Base-by-base conservation (phyloP, 2,888 invertebrate species). In the Ecliptopera silaceata region DNA sequence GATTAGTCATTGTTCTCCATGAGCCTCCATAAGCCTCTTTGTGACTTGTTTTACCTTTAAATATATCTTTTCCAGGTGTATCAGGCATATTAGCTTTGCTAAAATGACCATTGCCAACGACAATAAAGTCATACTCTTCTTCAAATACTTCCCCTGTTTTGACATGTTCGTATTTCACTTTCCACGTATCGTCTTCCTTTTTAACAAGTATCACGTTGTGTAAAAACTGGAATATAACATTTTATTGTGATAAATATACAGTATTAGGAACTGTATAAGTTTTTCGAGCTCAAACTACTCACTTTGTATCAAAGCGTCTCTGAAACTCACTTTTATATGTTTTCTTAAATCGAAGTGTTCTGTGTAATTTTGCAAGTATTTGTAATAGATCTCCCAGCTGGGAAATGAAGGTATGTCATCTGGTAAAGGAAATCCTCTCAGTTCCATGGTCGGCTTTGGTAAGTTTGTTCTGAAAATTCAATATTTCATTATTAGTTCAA, bases 61-160 rank as follows among this genome's bases (percentile, higher is more conserved):
- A 92, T 15, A 72, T 44, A 1, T 84, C 65, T 68, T 84, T 79
- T 17, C 85, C 86, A 6, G 76, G 71, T 42, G 83, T 74, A 32
- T 75, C 67, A 1, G 91, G 91, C 68, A 78, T 68, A 26, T 77
- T 79, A 1, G 88, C 83, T 65, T 85, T 84, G 62, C 82, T 87
- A 50, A 84, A 84, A 67, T 92, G 95, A 79, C 95, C 96, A 66
- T 93, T 95, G 64, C 95, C 95, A 11, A 96, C 84, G 59, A 95
- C 89, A 5, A 96, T 84, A 45, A 92, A 94, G 68, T 96, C 94
- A 71, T 92, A 95, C 13, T 86, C 82, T 38, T 89, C 85, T 56
- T 80, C 84, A 58, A 77, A 83, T n/a, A 72, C 72, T 38, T 84
- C 77, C 3, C 75, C 75, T 2, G 82, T 83, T n/a, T 75, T 47